Base-by-base conservation (phyloP, 2,113 vertebrate species). In the Cercocebus atys region DNA sequence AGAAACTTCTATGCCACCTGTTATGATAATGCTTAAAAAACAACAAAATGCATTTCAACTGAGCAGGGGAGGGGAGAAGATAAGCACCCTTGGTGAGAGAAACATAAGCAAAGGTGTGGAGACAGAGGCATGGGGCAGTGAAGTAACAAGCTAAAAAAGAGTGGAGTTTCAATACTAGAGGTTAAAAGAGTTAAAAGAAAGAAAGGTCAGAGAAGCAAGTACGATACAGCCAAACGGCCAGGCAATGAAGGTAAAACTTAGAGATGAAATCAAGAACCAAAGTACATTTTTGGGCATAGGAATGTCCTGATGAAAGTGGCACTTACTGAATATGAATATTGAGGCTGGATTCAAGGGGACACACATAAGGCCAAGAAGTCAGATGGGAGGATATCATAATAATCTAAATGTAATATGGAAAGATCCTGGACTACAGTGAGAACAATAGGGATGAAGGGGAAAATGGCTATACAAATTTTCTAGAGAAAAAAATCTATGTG, bases 1-100 rank as follows among this genome's bases (percentile, higher is more conserved):
- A 93, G 57, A 76, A 96, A 70, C 45, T 92, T 30, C 64, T 78
- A 70, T 68, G 27, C 18, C 32, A 76, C 23, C 22, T 85, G 30
- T 23, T 78, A 82, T 75, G 25, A 81, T 27, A 81, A 80, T 55
- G 35, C 38, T 72, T 66, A 0, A 59, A 32, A 45, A 85, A 68
- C 17, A 61, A 14, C n/a, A 61, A 38, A 17, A 27, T 32, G 7
- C 43, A 78, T 82, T 82, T 87, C 27, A 81, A 57, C 16, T 27
- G 43, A 76, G 8, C 27, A 94, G n/a, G 30, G 32, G 6, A 75
- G 38, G 11, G 22, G 6, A 38, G 32, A 40, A 87, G 13, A 35
- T 73, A 91, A 78, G 43, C 38, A 83, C 23, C 20, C 18, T 72
- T 35, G 50, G 76, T 79, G 50, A 90, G 14, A 94, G 43, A 80